These are phyloP conservation scores for Philaethria dido DNA, from an alignment of 2,888 invertebrate species.

Conservation along the genomic window DNA sequence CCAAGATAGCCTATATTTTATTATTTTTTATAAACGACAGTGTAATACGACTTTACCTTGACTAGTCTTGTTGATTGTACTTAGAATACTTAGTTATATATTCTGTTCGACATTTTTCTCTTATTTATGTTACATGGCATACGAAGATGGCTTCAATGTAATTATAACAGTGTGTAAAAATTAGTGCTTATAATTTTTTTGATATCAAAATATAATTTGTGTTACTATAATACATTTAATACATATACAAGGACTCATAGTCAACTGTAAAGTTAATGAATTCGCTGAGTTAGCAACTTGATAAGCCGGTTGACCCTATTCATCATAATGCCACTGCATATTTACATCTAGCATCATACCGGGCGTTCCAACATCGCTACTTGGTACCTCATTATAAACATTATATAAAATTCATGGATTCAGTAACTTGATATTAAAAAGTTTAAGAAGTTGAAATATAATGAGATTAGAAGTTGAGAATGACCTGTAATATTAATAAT, in stretches of 20 bases:
- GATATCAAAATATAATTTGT: neutral
- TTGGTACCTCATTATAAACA: conserved; percentile 9
- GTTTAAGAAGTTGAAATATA: too few relatives aligned
- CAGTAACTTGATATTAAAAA: neutral
- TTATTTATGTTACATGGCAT: too few relatives aligned
- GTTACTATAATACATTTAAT: neutral
- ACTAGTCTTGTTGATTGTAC: too few relatives aligned
- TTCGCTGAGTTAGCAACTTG: conserved; percentile 18
- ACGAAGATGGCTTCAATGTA: neutral
- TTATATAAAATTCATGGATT: neutral
- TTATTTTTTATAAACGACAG: too few relatives aligned
- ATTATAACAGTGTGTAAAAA: too few relatives aligned
- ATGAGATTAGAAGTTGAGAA: neutral
- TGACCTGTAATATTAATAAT: too few relatives aligned
- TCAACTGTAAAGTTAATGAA: conserved; percentile 18
- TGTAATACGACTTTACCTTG: too few relatives aligned
- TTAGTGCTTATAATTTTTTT: neutral
- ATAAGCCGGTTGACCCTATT: conserved; percentile 23
- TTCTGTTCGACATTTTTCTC: too few relatives aligned
- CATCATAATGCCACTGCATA: conserved; percentile 17
- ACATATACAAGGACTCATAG: conserved; percentile 6
- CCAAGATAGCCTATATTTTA: too few relatives aligned
- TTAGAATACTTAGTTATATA: too few relatives aligned
- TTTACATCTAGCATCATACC: conserved; percentile 14
- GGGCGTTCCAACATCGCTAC: conserved; percentile 3